These are phyloP conservation scores for Cheilinus undulatus DNA, from an alignment of 2,113 vertebrate genomes.

Conservation along the genomic window DNA sequence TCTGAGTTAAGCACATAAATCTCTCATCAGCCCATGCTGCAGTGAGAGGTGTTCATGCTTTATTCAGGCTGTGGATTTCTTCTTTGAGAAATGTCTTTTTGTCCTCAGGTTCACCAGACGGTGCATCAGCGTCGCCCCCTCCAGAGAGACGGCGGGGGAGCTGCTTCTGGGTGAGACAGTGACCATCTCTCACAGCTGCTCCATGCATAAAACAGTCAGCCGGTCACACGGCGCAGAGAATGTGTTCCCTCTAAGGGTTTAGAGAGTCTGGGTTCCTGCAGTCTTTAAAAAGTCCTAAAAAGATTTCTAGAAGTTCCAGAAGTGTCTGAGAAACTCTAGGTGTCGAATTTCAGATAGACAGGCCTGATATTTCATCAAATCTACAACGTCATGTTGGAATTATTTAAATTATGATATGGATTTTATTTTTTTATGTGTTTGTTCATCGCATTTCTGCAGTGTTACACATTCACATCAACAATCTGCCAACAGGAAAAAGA, in stretches of 20 bases:
- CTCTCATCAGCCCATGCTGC: slow-evolving; percentile 16
- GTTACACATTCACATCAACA: too few relatives aligned
- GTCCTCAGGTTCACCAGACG: slow-evolving; percentile 91
- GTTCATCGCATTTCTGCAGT: too few relatives aligned
- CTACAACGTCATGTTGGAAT: too few relatives aligned
- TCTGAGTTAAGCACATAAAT: slow-evolving; percentile 11
- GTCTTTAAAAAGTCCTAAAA: too few relatives aligned
- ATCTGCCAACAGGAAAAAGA: too few relatives aligned
- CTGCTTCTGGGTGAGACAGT: slow-evolving; percentile 89
- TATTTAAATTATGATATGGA: too few relatives aligned
- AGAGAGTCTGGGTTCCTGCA: too few relatives aligned
- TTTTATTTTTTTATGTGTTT: too few relatives aligned
- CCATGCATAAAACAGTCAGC: slow-evolving; percentile 45
- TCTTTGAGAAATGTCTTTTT: slow-evolving; percentile 21
- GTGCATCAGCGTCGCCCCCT: slow-evolving; percentile 95
- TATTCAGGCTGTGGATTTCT: slow-evolving; percentile 19
- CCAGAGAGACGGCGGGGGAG: slow-evolving; percentile 95
- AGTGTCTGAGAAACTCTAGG: too few relatives aligned
- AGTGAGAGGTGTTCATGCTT: background rate
- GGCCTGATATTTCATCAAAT: too few relatives aligned
- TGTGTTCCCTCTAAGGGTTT: slow-evolving; percentile 30
- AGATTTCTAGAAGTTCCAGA: too few relatives aligned
- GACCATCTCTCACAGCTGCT: slow-evolving; percentile 38
- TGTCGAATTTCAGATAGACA: too few relatives aligned
- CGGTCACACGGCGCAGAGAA: slow-evolving; percentile 34